Evolutionary conservation across 2,113 vertebrate genomes (phyloP), one percentile per base, ranked within the genome.

Genomic region (Epinephelus cyanopodus): DNA sequence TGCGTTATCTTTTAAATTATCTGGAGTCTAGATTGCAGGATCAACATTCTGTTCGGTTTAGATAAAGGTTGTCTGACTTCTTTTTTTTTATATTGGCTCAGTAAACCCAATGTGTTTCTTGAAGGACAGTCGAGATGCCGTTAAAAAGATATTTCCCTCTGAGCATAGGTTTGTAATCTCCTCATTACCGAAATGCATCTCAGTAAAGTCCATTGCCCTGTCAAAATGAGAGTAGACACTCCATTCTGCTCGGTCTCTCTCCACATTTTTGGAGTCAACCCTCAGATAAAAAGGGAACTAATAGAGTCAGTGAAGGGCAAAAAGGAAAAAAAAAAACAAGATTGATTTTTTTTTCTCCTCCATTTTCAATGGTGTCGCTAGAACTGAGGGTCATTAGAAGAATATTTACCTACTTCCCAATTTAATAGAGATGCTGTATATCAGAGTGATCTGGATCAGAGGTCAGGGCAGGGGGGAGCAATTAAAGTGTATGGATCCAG

Each of bases 331-430:
- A 81, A 89, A 89, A 91, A 87, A 83, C 82, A 72, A 64, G 80
- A 90, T 87, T 79, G 83, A 86, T 90, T 86, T 88, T 77, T 64
- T 58, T 57, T 15, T 29, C 5, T 1, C 70, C 76, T 75, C 68
- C 75, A 65, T 85, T 93, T 94, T 92, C 89, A 90, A 39, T 85
- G 82, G 79, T 92, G 87, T 93, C 84, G 57, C 92, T 87, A 94
- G 88, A 90, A 92, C 74, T 78, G 66, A 87, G 88, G 92, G 95
- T 94, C 95, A 95, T 95, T 94, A 95, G 92, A 92, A 92, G 93
- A 94, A 96, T 95, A 96, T 96, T 95, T 95, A 94, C 95, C 93
- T 94, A 95, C 93, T 95, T 94, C 94, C 93, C 83, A 87, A 92
- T 94, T 93, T 95, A 95, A 95, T 95, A 93, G 94, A 94, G 93